Percentiles rank a stretch among this genome's conserved stretches.
Conservation (phyloP, 2,797 vertebrate genomes). For the Pteronotus mesoamericanus region DNA sequence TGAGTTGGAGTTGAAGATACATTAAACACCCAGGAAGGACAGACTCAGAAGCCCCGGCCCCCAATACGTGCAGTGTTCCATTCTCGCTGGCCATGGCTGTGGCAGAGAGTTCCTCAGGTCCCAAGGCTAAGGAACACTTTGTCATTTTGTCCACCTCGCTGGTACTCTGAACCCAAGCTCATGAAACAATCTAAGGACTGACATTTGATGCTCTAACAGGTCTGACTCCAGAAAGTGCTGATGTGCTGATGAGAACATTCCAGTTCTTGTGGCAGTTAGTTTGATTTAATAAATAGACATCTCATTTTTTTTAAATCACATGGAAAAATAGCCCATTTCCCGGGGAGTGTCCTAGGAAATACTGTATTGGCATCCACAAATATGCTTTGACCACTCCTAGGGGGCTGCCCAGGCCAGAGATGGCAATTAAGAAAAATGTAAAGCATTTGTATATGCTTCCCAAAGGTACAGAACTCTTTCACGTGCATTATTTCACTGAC, state of each 20-base stretch:
- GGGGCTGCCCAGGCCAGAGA: neutral
- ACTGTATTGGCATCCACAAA: neutral
- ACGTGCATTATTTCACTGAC: neutral
- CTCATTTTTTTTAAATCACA: neutral
- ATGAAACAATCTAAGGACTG: neutral
- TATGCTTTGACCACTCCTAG: neutral
- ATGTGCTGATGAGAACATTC: neutral
- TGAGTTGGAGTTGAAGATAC: neutral
- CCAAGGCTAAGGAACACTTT: neutral
- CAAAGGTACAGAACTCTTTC: neutral
- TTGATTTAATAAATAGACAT: neutral
- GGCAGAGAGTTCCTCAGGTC: neutral
- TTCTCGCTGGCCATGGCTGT: neutral
- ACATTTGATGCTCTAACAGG: neutral
- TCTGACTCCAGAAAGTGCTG: neutral
- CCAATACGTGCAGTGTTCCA: neutral
- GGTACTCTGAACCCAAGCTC: neutral
- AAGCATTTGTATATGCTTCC: neutral
- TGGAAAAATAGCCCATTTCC: neutral
- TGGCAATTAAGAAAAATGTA: neutral
- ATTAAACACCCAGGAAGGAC: neutral
- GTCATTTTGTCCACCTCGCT: accelerated
- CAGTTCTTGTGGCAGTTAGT: neutral
- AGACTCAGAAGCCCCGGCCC: neutral
- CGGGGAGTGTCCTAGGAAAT: neutral